Base-by-base conservation (phyloP, 2,113 vertebrate species). In the Bettongia penicillata region DNA sequence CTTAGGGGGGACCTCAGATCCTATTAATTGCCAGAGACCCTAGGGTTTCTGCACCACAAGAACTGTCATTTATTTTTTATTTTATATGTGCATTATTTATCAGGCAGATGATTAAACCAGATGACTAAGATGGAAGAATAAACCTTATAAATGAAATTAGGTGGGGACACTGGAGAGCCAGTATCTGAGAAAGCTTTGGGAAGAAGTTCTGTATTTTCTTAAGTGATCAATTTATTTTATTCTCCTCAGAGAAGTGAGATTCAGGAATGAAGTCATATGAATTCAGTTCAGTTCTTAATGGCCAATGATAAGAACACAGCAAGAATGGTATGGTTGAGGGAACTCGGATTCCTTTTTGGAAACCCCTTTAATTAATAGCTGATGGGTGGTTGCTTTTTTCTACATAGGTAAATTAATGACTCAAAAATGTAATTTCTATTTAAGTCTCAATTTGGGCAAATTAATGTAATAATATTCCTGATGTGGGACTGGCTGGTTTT, bases 61-160 rank as follows among this genome's bases (percentile, higher is more conserved):
- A 4, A 51, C 95, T 94, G 26, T 91, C 57, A 26, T 92, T 96
- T 89, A 14, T 90, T 96, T 97, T 53, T 57, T 51, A 84, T 94
- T 91, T 93, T 9, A 89, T 90, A 10, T 0, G 0, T 49, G 90
- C 92, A 77, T 91, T 57, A 50, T 53, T 91, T 95, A 53, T 77
- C 3, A 95, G 92, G 23, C 0, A 53, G 94, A 96, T 68, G 92
- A 24, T 90, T 52, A 95, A 95, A 95, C 53, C 94, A 91, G 0
- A 0, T 37, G 51, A 92, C 51, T 84, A n/a, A 24, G 28, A 43
- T 43, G n/a, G 94, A 52, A 90, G 23, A 24, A 92, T 50, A 0
- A 0, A 95, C 49, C 55, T 53, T 90, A 91, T 92, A 89, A 92
- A 92, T 14, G 37, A 95, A 50, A 55, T 90, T 95, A 92, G n/a